Evolutionary conservation across 2,113 vertebrate species (phyloP).

Genomic region (Platichthys stellatus): DNA sequence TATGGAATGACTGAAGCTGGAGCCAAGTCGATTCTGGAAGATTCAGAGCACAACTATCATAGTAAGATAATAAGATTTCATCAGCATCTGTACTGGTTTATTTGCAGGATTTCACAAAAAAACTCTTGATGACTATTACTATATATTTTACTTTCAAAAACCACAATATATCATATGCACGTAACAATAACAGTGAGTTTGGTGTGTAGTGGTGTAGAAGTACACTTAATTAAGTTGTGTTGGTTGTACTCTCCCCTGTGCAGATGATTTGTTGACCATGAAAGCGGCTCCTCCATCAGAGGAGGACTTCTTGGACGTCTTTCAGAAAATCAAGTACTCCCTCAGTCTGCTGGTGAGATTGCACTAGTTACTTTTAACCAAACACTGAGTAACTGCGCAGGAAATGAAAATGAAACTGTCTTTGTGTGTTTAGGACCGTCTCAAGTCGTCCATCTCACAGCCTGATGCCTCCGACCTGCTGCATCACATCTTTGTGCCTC

Average conservation of each 20-base stretch:
- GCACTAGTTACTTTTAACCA: background rate
- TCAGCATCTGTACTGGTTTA: background rate
- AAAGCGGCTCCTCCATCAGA: conserved; percentile 82
- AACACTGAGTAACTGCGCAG: background rate
- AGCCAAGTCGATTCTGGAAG: background rate
- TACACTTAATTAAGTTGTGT: too few relatives aligned
- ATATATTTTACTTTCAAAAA: too few relatives aligned
- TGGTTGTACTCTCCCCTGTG: background rate
- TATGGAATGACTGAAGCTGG: background rate
- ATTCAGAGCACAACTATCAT: too few relatives aligned
- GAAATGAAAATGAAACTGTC: background rate
- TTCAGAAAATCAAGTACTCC: conserved; percentile 91
- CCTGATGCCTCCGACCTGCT: conserved; percentile 85
- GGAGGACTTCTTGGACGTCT: conserved; percentile 84
- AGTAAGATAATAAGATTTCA: too few relatives aligned
- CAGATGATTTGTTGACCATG: conserved; percentile 84
- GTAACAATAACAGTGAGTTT: too few relatives aligned
- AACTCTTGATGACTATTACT: too few relatives aligned
- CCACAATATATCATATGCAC: too few relatives aligned
- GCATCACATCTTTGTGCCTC: conserved; percentile 86
- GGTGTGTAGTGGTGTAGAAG: too few relatives aligned
- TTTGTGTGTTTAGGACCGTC: conserved; percentile 78
- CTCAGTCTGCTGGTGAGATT: conserved; percentile 87
- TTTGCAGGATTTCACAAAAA: background rate
- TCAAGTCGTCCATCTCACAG: conserved; percentile 83